Conservation (phyloP, 2,888 invertebrate genomes). For the Petrophora chlorosata region DNA sequence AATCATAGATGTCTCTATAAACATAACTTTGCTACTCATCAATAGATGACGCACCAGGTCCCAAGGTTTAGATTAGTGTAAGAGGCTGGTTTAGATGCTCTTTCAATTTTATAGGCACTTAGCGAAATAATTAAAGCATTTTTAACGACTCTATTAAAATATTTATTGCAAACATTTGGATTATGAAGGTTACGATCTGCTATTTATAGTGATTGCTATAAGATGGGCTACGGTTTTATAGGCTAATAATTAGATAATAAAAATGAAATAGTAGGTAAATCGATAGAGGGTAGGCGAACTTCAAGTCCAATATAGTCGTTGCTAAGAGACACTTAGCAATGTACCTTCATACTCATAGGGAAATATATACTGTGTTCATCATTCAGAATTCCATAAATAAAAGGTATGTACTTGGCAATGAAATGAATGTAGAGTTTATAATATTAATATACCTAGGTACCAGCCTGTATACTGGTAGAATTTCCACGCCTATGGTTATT, state of each 20-base stretch:
- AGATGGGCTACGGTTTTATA: slow-evolving; percentile 39
- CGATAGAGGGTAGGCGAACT: no score
- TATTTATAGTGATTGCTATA: slow-evolving; percentile 54
- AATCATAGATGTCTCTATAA: background rate
- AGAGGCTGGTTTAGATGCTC: background rate
- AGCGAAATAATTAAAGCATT: background rate
- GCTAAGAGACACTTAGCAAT: no score
- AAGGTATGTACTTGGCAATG: no score
- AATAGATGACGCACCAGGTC: slow-evolving; percentile 9
- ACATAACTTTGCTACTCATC: slow-evolving; percentile 15
- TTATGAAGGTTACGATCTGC: slow-evolving; percentile 35
- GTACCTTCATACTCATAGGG: no score
- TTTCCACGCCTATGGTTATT: no score
- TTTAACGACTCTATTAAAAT: slow-evolving; percentile 23
- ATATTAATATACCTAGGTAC: no score
- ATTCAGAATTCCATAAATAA: no score
- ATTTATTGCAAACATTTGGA: slow-evolving; percentile 26
- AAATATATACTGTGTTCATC: no score
- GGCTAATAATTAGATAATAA: slow-evolving; percentile 30
- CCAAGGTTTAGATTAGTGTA: background rate
- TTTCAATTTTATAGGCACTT: background rate
- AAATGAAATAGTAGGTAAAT: slow-evolving; percentile 23
- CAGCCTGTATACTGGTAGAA: no score
- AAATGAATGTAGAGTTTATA: no score
- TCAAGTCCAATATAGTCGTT: no score